Percentiles rank a stretch among this genome's conserved stretches.
phyloP scores from a whole-genome alignment of 2,113 vertebrate species.

The Pedionomus torquatus region DNA sequence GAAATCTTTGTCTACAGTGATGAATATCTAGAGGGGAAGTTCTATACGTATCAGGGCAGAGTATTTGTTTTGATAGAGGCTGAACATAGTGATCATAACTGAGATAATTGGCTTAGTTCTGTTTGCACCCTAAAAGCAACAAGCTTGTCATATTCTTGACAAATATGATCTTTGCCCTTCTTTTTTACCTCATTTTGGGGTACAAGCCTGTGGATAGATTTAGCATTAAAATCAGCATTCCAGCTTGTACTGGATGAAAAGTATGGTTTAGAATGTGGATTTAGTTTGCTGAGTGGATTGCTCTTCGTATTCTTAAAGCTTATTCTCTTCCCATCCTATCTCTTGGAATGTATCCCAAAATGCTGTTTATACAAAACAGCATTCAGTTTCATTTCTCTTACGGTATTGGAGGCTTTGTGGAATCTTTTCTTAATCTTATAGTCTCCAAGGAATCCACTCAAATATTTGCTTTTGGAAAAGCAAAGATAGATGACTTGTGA shows the following conservation, averaged over 20 bases:
- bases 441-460: conserved; percentile 9
- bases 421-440: conserved; percentile 38
- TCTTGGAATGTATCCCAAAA: conserved; percentile 3
- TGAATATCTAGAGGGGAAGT: not conserved
- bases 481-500: not conserved
- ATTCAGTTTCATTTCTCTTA: not conserved
- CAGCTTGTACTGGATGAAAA: not conserved
- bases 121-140: not conserved
- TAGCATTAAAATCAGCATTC: not conserved
- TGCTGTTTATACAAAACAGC: not conserved
- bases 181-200: not conserved
- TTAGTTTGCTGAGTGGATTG: not conserved
- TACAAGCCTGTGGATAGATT: not conserved
- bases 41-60: not conserved
- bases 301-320: not conserved
- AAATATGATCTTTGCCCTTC: not conserved
- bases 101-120: not conserved
- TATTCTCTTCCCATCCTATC: not conserved
- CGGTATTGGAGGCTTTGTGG: not conserved
- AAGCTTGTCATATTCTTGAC: not conserved
- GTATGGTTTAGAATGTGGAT: not conserved
- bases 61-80: not conserved
- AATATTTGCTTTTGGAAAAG: not conserved
- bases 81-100: not conserved
- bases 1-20: not conserved